Base-by-base conservation (phyloP, 2,888 invertebrate species). In the Mechanitis mazaeus region DNA sequence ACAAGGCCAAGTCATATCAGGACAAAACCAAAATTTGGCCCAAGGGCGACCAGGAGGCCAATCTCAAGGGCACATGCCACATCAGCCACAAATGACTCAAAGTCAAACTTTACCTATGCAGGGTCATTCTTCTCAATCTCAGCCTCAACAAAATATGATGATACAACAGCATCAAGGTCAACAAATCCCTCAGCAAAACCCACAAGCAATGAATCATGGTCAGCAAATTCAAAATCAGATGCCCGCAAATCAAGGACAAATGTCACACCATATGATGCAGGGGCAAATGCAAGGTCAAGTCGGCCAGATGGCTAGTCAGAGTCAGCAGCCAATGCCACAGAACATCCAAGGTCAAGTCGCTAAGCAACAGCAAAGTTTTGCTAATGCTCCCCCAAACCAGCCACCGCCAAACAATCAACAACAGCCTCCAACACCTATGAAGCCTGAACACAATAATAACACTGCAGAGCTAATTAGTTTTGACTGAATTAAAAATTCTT, bases 381-480 rank as follows among this genome's bases (percentile, higher is more conserved):
- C 69, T n/a, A 76, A 74, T 54, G 72, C 64, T 60, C 68, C 66
- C 55, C 72, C 70, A 55, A 70, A 50, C 45, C 68, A 69, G 54
- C 72, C 71, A n/a, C 73, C 72, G 35, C 69, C 72, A 56, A 68
- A 60, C 75, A 74, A 64, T 68, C 72, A 50, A 60, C 71, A 73
- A 38, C 75, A 69, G 60, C 67, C 70, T n/a, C 87, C 81, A 67
- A 80, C 85, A 1, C 77, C 81, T 0, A 76, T 79, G 0, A 89
- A 89, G 64, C 75, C 88, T 11, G 89, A 89, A 75, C 77, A 80
- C 60, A 89, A 88, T 68, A 89, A 86, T 66, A 89, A 87, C 64
- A 95, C 95, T 2, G 95, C 94, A 20, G 96, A 96, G 83, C 89
- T 96, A 46, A 96, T 96, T 69, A 94, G 94, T 77, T 96, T 96